Base-by-base conservation (phyloP, 2,888 invertebrate genomes). In the Acronicta leporina region DNA sequence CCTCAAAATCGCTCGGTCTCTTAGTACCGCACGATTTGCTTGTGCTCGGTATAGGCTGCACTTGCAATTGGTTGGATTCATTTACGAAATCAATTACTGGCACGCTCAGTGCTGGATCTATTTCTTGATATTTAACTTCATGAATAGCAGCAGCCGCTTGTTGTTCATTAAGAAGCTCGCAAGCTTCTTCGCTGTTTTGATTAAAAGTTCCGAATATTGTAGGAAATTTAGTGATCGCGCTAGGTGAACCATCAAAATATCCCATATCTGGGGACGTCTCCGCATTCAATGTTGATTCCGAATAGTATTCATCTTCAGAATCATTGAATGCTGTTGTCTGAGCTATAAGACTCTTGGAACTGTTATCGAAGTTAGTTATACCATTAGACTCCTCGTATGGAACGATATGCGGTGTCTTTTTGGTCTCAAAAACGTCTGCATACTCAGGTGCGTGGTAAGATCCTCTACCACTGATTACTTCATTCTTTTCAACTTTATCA, bases 1-100 rank as follows among this genome's bases (percentile, higher is more conserved):
- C 73, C 14, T 73, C 71, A 41, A 51, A 74, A 0, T 77, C 70
- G n/a, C 62, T 77, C 0, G 77, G 65, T 13, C 85, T 79, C 44
- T 86, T 86, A 6, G 63, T 59, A 3, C 84, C 84, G 20, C 69
- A 45, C 3, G 51, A 9, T 20, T 51, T 51, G 14, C 33, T 56
- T 1, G 60, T 52, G 30, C 54, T 68, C 1, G 61, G 45, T 14
- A 69, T 68, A 3, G 63, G 63, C 2, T 68, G 14, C 5, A 9
- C 15, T 46, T 63, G 38, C 9, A 27, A 15, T 0, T 33, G 13
- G 13, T 27, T 55, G 2, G 57, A n/a, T 45, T 53, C 52, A 5
- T 55, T 50, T 2, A 15, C 15, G 10, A 33, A 53, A 9, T 14
- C 13, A 7, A 43, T 7, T 11, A 45, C 0, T 13, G 63, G 25